Base-by-base conservation (phyloP, 2,113 vertebrate genomes). In the Sitta europaea region DNA sequence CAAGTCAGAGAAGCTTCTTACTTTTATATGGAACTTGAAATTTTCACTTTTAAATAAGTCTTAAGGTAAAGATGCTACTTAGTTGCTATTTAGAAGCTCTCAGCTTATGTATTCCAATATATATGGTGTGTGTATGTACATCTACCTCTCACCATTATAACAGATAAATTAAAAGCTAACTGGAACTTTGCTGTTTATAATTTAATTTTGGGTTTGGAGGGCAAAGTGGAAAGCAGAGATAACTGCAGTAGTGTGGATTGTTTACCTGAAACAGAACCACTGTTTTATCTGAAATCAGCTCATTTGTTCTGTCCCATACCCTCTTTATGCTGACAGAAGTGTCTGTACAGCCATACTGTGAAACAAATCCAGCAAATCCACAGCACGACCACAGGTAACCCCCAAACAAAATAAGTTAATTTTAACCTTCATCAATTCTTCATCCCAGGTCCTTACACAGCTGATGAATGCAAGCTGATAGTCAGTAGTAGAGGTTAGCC, bases 281-380 rank as follows among this genome's bases (percentile, higher is more conserved):
- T 36, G 22, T 36, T 76, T 59, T 23, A 27, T 45, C 22, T 15
- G 22, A 70, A 72, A 43, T 68, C 53, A n/a, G 80, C 53, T 62
- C 18, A 0, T 45, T 86, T 51, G 12, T 68, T 90, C 58, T 1
- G 0, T 42, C 50, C 27, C 0, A 0, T 68, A 12, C 14, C 14
- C 12, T 83, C 23, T 21, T 71, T 38, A 8, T 0, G 0, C 75
- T 54, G 24, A 14, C n/a, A 48, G 40, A 57, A 73, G 6, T 19
- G 18, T 66, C 55, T 70, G 19, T 25, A n/a, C 28, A 71, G 43
- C 16, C 55, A 11, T 11, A 31, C 3, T 22, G 35, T 7, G 54
- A 95, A 24, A 6, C 31, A 73, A 70, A 62, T 86, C 35, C 36
- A 86, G 63, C 31, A 83, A 21, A 66, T 29, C 36, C 31, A 43